These are phyloP conservation scores for Ochlodes sylvanus DNA, from an alignment of 2,888 invertebrate species.

Conservation along the genomic window DNA sequence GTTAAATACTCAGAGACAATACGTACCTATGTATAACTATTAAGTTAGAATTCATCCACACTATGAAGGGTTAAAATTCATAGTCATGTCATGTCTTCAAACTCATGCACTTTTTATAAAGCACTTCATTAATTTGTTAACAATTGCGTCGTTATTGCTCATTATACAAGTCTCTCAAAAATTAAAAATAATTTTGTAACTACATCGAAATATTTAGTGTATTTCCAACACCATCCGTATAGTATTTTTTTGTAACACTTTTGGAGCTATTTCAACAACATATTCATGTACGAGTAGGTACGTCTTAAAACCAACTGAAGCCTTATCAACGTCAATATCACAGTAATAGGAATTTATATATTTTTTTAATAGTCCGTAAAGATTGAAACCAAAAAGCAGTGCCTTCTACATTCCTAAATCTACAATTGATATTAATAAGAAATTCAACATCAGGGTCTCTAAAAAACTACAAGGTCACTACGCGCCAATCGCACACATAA, in stretches of 20 bases:
- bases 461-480: not conserved
- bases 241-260: no score
- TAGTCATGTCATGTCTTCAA: constrained; percentile 3
- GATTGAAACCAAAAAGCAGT: not conserved
- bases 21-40: constrained; percentile 6
- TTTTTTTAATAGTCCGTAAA: not conserved
- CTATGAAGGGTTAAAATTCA: not conserved
- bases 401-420: not conserved
- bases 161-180: not conserved
- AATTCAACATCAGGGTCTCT: not conserved
- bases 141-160: not conserved
- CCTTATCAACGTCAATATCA: not conserved
- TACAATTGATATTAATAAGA: not conserved
- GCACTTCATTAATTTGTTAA: not conserved
- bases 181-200: not conserved
- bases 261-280: no score
- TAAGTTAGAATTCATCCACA: not conserved
- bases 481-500: not conserved
- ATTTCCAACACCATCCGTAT: no score
- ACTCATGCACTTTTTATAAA: constrained; percentile 13
- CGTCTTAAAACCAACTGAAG: no score
- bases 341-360: no score
- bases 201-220: no score
- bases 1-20: constrained; percentile 32
- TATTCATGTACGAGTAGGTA: no score